phyloP scores from a whole-genome alignment of 2,797 vertebrate species.

The Simalia tracyae region DNA sequence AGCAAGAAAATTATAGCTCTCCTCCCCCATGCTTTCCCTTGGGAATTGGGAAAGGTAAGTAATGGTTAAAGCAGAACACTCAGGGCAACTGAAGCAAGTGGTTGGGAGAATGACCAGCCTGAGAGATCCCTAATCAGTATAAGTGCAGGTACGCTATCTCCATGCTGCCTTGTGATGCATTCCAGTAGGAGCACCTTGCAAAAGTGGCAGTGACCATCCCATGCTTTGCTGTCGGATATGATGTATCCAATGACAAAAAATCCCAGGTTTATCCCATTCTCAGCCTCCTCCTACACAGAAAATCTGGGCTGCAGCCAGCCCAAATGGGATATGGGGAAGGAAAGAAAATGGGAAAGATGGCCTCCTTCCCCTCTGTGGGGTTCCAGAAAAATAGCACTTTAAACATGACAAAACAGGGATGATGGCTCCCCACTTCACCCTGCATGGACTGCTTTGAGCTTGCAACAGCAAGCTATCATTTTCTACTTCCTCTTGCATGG shows the following conservation, averaged over 20 bases:
- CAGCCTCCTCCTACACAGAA: not conserved
- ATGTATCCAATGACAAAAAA: not conserved
- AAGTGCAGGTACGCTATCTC: not conserved
- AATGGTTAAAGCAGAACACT: not conserved
- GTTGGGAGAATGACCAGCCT: not conserved
- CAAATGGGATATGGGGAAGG: not conserved
- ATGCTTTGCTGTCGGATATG: not conserved
- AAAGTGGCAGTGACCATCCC: not conserved
- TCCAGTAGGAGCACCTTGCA: not conserved
- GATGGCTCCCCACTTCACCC: too few relatives aligned
- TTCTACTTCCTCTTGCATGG: not conserved
- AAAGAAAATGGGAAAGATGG: not conserved
- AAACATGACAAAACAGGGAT: too few relatives aligned
- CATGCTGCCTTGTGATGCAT: not conserved
- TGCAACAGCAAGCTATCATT: not conserved
- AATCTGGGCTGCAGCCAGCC: too few relatives aligned
- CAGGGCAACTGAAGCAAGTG: not conserved
- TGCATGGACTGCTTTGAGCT: not conserved
- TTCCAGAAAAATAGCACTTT: not conserved
- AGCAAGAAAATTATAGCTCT: not conserved
- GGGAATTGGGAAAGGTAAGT: not conserved
- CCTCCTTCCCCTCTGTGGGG: not conserved
- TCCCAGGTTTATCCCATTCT: not conserved
- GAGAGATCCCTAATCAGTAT: not conserved
- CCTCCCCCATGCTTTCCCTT: not conserved